These are phyloP conservation scores for Corella eumyota DNA, from an alignment of 23 tunicate species.

Conservation along the genomic window DNA sequence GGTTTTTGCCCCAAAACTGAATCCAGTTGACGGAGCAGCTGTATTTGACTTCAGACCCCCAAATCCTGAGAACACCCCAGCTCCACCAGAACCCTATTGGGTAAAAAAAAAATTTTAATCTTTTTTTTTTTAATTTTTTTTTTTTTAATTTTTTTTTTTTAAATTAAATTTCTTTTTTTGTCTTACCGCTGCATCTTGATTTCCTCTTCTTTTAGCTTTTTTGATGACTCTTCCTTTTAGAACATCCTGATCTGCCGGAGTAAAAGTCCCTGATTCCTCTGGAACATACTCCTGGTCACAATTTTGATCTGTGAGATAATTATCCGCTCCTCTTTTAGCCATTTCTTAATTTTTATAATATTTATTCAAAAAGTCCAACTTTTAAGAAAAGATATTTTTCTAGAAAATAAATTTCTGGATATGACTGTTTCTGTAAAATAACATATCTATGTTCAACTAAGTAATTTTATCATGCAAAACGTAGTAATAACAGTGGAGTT, in stretches of 20 bases:
- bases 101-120: not conserved
- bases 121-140: not conserved
- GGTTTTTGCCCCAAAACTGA: constrained; percentile 3
- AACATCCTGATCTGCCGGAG: constrained; percentile 41
- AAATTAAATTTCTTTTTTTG: not conserved
- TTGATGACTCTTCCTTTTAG: constrained; percentile 46
- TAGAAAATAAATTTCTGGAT: too few species aligned
- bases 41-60: constrained; percentile 3
- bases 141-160: not conserved
- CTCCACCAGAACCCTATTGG: not conserved
- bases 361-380: too few species aligned
- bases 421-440: too few species aligned
- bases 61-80: constrained; percentile 14
- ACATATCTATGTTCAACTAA: too few species aligned
- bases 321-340: constrained; percentile 76
- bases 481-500: too few species aligned
- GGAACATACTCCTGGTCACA: constrained; percentile 76
- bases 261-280: constrained; percentile 51
- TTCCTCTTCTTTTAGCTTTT: constrained; percentile 57
- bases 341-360: too few species aligned
- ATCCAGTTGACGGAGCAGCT: constrained; percentile 8
- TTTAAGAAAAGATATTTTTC: too few species aligned
- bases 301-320: constrained; percentile 80
- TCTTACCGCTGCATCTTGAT: not conserved
- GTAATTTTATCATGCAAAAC: too few species aligned